phyloP scores from a whole-genome alignment of 2,888 invertebrate genomes.

The Cryptus armator region DNA sequence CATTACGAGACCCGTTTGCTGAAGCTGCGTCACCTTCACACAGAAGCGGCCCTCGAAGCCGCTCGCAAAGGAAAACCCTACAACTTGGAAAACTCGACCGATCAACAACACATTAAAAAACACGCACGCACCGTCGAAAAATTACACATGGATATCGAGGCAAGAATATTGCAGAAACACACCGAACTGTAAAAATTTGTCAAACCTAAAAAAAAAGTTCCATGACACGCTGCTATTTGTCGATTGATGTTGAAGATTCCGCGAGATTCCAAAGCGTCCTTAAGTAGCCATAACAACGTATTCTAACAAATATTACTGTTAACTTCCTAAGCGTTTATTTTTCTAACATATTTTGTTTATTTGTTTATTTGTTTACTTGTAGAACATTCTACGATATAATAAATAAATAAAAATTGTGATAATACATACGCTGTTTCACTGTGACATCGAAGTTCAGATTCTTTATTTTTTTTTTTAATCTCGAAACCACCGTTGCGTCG shows the following conservation, averaged over 20 bases:
- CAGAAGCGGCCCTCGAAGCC: conserved; percentile 91
- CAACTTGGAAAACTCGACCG: conserved; percentile 77
- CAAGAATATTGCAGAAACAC: conserved; percentile 91
- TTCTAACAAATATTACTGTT: conserved; percentile 27
- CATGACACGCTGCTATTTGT: background rate
- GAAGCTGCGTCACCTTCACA: conserved; percentile 93
- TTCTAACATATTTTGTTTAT: conserved; percentile 34
- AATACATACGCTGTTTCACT: background rate
- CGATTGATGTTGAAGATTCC: background rate
- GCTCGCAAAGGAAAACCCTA: conserved; percentile 89
- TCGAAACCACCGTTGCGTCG: conserved; percentile 69
- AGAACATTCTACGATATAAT: conserved; percentile 11
- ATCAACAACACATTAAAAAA: conserved; percentile 92
- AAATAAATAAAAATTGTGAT: conserved; percentile 33
- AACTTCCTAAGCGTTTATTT: conserved; percentile 46
- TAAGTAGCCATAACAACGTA: conserved; percentile 8
- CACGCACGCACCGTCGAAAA: conserved; percentile 94
- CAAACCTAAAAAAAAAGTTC: background rate
- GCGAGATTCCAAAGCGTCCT: conserved; percentile 17
- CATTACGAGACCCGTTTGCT: conserved; percentile 95
- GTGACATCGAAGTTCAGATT: background rate
- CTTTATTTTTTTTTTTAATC: background rate
- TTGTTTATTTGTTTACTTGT: too few species aligned
- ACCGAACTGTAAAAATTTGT: conserved; percentile 88
- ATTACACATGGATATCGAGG: conserved; percentile 92